Conservation (phyloP, 1,140 invertebrate species). For the Helicoverpa armigera region DNA sequence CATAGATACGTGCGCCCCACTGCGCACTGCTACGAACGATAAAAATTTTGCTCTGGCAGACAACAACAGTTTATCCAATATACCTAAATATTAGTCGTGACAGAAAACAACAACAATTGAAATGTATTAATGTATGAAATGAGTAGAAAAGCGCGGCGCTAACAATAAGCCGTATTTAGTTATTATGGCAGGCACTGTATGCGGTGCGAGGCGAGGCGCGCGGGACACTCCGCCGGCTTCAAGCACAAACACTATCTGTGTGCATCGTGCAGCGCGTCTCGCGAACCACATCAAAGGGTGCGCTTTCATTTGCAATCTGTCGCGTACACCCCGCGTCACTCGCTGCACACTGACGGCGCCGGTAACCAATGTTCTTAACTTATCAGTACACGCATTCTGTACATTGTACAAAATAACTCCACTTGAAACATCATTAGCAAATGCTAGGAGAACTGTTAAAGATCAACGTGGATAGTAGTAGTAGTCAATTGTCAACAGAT, state of each 20-base stretch:
- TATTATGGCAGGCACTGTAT: neutral
- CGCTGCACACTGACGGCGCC: no score
- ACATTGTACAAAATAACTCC: no score
- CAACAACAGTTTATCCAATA: neutral
- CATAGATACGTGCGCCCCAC: neutral
- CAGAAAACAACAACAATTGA: constrained; percentile 10
- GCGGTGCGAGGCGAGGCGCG: no score
- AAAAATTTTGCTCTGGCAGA: no score
- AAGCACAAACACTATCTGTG: neutral
- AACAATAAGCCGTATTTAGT: neutral
- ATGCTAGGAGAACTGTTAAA: no score
- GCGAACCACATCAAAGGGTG: constrained; percentile 5
- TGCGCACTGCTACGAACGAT: neutral
- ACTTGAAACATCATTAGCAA: no score
- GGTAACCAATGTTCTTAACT: no score
- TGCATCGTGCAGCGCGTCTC: constrained; percentile 2
- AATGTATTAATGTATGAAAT: neutral
- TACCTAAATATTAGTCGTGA: neutral
- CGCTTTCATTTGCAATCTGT: constrained; percentile 15
- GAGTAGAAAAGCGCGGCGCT: constrained; percentile 10
- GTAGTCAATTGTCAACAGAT: no score
- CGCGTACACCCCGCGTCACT: neutral
- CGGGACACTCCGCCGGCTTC: no score
- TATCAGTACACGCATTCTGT: no score
- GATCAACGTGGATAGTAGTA: no score